Evolutionary conservation across 53 echinoderm and acorn worm species (phyloP), one percentile per base, ranked within the genome.

Genomic region (Arbacia lixula): DNA sequence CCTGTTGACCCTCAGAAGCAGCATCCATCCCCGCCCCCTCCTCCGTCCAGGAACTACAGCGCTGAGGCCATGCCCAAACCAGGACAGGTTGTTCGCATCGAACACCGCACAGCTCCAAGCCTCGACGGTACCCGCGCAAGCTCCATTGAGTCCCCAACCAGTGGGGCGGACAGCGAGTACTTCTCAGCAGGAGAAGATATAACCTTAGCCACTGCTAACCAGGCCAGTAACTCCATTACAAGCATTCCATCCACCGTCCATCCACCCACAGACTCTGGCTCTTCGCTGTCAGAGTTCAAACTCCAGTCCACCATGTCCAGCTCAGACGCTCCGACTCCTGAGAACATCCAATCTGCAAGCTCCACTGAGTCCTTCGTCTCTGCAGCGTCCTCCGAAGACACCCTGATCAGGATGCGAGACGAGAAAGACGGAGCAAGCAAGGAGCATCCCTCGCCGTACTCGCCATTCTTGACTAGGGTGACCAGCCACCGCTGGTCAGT

Each of bases 151-250:
- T 83, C 74, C 4, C 74, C 84, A 27, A 84, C 83, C 24, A 93
- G 93, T 68, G 72, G 89, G 10, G 87, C 91, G 4, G 96, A 95
- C 71, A 94, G 94, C 40, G 99, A 99, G 81, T 99, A 94, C 82
- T 99, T 84, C 87, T 99, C 99, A 2, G 99, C 99, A 4, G 92
- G 88, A 35, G 99, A 93, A 55, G 91, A 94, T 53, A 53, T 57
- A 6, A 42, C 83, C 25, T 27, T 84, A 29, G 43, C 69, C 27
- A 3, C 74, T 37, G 78, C 83, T 61, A 54, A 54, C 24, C 76
- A 79, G 24, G 19, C 78, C 56, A 73, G 85, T 58, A 61, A 50
- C 49, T 84, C 86, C 33, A 49, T 67, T 56, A 38, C 73, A 52
- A 88, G 92, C 52, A 75, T 84, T 61, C 62, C 62, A 46, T 81